A percentile compares a stretch with the other conserved stretches of the same genome.
Evolutionary conservation across 2,797 vertebrate species (phyloP).

Genomic region (Pangasius djambal): DNA sequence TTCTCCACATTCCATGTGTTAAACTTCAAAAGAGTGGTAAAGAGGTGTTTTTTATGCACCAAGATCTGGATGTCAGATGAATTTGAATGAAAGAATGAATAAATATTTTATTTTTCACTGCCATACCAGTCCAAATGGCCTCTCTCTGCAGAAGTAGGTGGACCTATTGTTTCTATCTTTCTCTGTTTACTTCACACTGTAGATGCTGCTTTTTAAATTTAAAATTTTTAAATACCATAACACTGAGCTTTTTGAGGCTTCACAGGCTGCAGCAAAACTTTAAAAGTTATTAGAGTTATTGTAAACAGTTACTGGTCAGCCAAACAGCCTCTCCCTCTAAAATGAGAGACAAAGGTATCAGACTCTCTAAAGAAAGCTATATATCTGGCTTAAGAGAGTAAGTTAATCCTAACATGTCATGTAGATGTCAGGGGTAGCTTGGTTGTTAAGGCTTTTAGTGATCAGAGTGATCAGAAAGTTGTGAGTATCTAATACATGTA

Average conservation of each 20-base stretch:
- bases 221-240: not conserved
- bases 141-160: too few relatives aligned
- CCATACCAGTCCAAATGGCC: too few relatives aligned
- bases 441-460: not conserved
- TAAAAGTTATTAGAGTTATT: not conserved
- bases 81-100: not conserved
- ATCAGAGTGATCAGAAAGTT: not conserved
- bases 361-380: not conserved
- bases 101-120: too few relatives aligned
- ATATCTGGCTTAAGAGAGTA: not conserved
- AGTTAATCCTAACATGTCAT: not conserved
- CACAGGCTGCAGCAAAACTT: not conserved
- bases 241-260: not conserved
- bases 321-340: not conserved
- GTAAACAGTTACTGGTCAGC: not conserved
- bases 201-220: not conserved
- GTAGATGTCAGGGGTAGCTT: not conserved
- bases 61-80: not conserved
- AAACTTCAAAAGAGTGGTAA: not conserved
- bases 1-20: not conserved
- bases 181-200: not conserved
- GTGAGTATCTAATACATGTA: not conserved
- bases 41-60: not conserved
- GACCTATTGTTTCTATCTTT: not conserved
- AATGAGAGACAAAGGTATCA: not conserved